A percentile compares a stretch with the other conserved stretches of the same genome.
These are phyloP conservation scores for Drosophila albomicans DNA, from an alignment of 1,140 invertebrate genomes.

Conservation along the genomic window DNA sequence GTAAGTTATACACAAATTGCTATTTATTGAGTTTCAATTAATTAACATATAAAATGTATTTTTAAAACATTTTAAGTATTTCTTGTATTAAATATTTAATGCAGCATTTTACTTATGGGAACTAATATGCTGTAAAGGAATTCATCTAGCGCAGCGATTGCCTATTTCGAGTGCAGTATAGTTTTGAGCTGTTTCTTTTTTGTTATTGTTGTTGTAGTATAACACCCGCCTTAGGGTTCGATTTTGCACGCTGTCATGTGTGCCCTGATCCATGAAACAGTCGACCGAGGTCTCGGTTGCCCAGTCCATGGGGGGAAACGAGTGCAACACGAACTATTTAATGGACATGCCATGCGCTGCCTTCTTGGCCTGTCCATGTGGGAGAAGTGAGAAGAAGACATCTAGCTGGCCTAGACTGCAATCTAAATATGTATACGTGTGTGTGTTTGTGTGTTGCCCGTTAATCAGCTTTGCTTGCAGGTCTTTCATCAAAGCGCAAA, in stretches of 20 bases:
- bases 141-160: conserved; percentile 24
- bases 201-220: conserved; percentile 32
- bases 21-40: too few species aligned
- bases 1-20: background rate
- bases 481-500: conserved; percentile 74
- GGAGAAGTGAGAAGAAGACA: conserved; percentile 68
- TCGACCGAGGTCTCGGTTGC: conserved; percentile 5
- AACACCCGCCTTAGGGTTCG: conserved; percentile 60
- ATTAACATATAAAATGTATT: too few species aligned
- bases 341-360: conserved; percentile 66
- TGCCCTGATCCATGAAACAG: conserved; percentile 56
- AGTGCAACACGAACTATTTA: conserved; percentile 82
- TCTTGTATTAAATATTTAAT: background rate
- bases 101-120: background rate
- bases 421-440: conserved; percentile 18
- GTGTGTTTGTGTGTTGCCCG: conserved; percentile 48
- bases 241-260: conserved; percentile 70
- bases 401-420: conserved; percentile 54
- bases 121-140: conserved; percentile 5
- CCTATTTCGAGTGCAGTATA: conserved; percentile 25
- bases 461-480: conserved; percentile 77
- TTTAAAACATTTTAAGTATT: too few species aligned
- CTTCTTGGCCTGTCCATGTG: conserved; percentile 43
- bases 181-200: conserved; percentile 4
- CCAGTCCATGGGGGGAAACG: conserved; percentile 59